Base-by-base conservation (phyloP, 2,888 invertebrate species). In the Tribolium freemani region DNA sequence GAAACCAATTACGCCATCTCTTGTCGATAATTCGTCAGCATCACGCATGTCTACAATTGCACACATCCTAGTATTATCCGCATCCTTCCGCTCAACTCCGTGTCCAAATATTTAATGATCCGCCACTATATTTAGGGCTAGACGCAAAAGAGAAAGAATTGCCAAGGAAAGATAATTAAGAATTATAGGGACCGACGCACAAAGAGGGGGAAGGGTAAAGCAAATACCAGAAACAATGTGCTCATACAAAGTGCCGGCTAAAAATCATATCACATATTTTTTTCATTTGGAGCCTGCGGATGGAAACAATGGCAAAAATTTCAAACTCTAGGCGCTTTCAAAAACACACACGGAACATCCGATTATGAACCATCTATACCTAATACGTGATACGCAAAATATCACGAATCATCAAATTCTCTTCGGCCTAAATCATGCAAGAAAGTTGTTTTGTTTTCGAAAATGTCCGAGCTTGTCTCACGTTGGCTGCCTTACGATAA, bases 251-350 rank as follows among this genome's bases (percentile, higher is more conserved):
- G 53, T 53, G 64, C 46, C 53, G 10, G 16, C 44, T 64, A 21
- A 64, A 64, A 64, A 61, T 61, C 61, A 46, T 50, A 50, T 50
- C 61, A 61, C 61, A 61, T 61, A 48, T 61, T 61, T 61, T 61
- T 61, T 61, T 61, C 45, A 61, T 61, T 26, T 26, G 48, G 8
- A 61, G 11, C 50, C 26, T 46, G 46, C 10, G 48, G 61, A 48
- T 61, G 61, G 61, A 58, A 45, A 58, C 58, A 58, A 44, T 44
- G 58, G 26, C 26, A 61, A 61, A 61, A 61, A 61, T 61, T 61
- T 44, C 61, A 61, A 61, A 61, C 61, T 48, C 48, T 46, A 61
- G 38, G 8, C 38, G 38, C 38, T 38, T 61, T 61, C 61, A 61
- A 61, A 61, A 61, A 61, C 61, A 61, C 21, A 46, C 45, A 46